Evolutionary conservation across 2,888 invertebrate genomes (phyloP).

Genomic region (Marronus borbonicus): DNA sequence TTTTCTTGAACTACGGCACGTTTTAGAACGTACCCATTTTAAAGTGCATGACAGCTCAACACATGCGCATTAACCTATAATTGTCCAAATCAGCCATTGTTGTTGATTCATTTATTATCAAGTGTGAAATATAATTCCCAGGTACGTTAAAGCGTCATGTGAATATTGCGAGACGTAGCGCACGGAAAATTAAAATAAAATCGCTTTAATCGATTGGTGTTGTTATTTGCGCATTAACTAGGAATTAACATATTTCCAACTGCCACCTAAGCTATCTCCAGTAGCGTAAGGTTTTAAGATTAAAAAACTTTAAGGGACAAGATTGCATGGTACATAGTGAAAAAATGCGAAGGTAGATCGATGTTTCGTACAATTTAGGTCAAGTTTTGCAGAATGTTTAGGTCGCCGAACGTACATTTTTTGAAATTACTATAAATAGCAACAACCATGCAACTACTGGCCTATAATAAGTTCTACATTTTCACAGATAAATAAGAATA

Average conservation of each 20-base stretch:
- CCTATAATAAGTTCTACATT: constrained; percentile 51
- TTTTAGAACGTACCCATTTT: constrained; percentile 45
- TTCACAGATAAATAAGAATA: constrained; percentile 26
- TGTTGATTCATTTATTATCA: constrained; percentile 70
- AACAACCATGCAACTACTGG: constrained; percentile 52
- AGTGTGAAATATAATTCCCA: constrained; percentile 67
- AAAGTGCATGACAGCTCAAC: constrained; percentile 51
- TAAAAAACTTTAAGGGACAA: constrained; percentile 37
- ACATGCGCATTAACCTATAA: constrained; percentile 69
- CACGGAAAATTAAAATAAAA: constrained; percentile 18
- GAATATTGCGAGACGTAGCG: constrained; percentile 28
- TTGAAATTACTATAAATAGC: constrained; percentile 52
- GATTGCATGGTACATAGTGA: background rate
- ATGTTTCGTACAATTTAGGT: constrained; percentile 25
- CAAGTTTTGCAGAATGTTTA: constrained; percentile 33
- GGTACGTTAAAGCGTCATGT: constrained; percentile 60
- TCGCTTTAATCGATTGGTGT: constrained; percentile 24
- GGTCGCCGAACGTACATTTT: constrained; percentile 31
- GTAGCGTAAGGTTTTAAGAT: constrained; percentile 54
- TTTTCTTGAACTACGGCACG: background rate
- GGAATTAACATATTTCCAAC: constrained; percentile 44
- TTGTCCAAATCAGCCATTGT: constrained; percentile 71
- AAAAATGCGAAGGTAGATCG: constrained; percentile 29
- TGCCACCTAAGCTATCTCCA: constrained; percentile 58
- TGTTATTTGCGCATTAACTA: constrained; percentile 40